phyloP scores from a whole-genome alignment of 92 coral and sea anemone genomes.

The Siderastrea radians region DNA sequence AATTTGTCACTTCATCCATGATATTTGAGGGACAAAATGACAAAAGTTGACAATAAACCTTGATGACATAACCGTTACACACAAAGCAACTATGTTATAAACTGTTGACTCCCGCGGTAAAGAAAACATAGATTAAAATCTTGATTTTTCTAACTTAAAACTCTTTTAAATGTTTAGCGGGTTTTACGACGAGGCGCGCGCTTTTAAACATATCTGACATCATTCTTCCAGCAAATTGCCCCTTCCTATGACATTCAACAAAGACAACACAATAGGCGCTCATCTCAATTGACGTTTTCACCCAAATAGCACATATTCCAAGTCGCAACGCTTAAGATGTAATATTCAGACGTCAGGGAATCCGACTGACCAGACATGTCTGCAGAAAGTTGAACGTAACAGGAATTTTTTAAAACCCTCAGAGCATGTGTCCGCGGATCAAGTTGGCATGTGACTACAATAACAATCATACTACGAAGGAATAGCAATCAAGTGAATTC shows the following conservation, averaged over 20 bases:
- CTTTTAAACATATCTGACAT: not conserved
- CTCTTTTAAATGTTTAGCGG: not conserved
- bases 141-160: not conserved
- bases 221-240: not conserved
- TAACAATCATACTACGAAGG: not conserved
- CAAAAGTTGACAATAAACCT: not conserved
- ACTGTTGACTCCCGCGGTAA: not conserved
- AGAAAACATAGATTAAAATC: constrained; percentile 32
- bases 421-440: not conserved
- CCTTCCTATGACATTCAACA: too few relatives aligned
- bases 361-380: not conserved
- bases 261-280: too few relatives aligned
- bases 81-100: not conserved
- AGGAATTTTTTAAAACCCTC: not conserved
- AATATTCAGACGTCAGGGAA: constrained; percentile 7
- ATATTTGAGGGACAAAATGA: not conserved
- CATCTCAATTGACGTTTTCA: not conserved
- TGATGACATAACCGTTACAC: not conserved
- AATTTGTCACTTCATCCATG: not conserved
- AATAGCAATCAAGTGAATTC: constrained; percentile 8
- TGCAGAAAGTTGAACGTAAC: not conserved
- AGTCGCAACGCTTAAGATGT: not conserved
- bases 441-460: constrained; percentile 24
- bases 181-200: not conserved
- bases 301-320: not conserved